Conservation (phyloP, 2,113 vertebrate species). For the Bubo bubo region DNA sequence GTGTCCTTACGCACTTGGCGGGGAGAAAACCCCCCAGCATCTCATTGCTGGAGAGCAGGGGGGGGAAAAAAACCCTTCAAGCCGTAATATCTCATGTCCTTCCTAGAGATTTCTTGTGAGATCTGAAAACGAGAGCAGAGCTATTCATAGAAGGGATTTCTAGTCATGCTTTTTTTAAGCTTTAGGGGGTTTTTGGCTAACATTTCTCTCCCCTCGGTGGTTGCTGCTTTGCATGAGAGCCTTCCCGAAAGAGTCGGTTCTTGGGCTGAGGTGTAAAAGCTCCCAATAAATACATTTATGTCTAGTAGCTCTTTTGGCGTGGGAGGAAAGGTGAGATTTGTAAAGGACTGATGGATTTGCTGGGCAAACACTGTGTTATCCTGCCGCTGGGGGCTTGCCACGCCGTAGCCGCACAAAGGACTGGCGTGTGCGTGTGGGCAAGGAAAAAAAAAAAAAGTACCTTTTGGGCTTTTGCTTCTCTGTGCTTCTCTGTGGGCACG, state of each 20-base stretch:
- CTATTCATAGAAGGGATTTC: background rate
- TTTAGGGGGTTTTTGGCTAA: background rate
- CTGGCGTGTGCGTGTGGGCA: background rate
- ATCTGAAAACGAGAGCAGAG: background rate
- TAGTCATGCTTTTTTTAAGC: background rate
- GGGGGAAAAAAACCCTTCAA: background rate
- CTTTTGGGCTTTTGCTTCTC: background rate
- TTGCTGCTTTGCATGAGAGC: background rate
- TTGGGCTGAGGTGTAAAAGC: background rate
- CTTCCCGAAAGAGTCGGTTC: background rate
- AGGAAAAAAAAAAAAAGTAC: too few species aligned
- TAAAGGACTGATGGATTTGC: background rate
- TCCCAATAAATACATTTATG: background rate
- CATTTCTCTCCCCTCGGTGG: rapidly evolving
- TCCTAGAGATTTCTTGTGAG: background rate
- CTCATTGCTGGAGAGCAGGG: background rate
- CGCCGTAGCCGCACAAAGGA: background rate
- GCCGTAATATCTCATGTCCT: rapidly evolving
- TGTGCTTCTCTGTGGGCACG: background rate
- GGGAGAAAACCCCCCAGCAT: background rate
- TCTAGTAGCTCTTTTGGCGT: rapidly evolving
- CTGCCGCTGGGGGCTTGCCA: background rate
- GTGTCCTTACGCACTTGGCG: background rate
- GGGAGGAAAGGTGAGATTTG: background rate
- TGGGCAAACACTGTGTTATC: background rate